Percentiles rank a stretch among this genome's conserved stretches.
Evolutionary conservation across 2,797 vertebrate species (phyloP).

Genomic region (Falco rusticolus): DNA sequence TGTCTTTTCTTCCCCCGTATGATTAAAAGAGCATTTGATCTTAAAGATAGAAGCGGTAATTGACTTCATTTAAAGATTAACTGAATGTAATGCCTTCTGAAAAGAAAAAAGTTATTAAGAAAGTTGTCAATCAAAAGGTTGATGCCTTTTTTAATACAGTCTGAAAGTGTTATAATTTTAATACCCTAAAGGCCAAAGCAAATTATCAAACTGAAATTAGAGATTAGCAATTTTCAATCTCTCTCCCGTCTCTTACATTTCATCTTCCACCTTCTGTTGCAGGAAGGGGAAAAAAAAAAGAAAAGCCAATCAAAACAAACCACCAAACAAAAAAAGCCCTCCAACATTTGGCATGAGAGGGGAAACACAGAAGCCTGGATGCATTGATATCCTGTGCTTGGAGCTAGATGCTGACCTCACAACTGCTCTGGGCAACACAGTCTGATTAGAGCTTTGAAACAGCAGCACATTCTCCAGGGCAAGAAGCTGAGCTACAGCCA

Average conservation of each 20-base stretch:
- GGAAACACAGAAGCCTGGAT: background rate
- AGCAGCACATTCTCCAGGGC: background rate
- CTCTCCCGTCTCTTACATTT: constrained; percentile 11
- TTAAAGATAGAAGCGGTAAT: constrained; percentile 54
- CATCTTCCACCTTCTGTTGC: background rate
- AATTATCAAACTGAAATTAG: constrained; percentile 55
- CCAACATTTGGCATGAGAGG: background rate
- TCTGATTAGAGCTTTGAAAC: background rate
- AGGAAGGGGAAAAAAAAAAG: background rate
- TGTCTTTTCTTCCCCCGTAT: background rate
- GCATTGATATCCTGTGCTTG: background rate
- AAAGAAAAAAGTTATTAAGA: constrained; percentile 52
- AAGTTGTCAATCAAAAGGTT: constrained; percentile 64
- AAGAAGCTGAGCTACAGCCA: background rate
- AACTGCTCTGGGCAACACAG: background rate
- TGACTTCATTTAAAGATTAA: constrained; percentile 72
- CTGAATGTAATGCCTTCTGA: constrained; percentile 45
- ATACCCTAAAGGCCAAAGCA: constrained; percentile 51
- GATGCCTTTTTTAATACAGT: constrained; percentile 28
- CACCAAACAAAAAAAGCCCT: too few relatives aligned
- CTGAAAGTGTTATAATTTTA: constrained; percentile 60
- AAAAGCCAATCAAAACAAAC: too few relatives aligned
- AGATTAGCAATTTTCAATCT: constrained; percentile 58
- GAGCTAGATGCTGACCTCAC: background rate
- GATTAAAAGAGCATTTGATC: constrained; percentile 49